Evolutionary conservation across 2,888 invertebrate species (phyloP), one percentile per base, ranked within the genome.

Genomic region (Nasonia oneida): DNA sequence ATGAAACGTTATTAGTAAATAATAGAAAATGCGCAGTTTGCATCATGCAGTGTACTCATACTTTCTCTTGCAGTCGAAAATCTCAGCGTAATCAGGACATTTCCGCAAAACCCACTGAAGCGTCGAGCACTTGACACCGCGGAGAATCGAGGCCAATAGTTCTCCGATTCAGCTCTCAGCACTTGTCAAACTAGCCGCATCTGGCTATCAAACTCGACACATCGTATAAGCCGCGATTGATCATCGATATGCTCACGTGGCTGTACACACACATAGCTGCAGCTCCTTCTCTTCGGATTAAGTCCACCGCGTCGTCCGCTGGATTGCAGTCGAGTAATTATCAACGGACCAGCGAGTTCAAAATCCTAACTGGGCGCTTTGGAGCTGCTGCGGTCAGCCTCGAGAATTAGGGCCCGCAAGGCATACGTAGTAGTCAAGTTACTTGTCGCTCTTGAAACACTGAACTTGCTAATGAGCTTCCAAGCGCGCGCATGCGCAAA

Each of bases 391-490:
- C 18, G 75, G 29, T 42, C 50, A 5, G 47, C 29, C 23, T 75
- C 75, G 53, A 14, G 50, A 74, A 75, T 75, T 75, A 53, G 75
- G 53, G 75, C 37, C 42, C 37, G 37, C 29, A 29, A 29, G 14
- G 33, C 33, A n/a, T 15, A 53, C 53, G 2, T 18, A 3, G n/a
- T 39, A 14, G 37, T 39, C 29, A 29, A 67, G 71, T 47, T 47
- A 23, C 47, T 50, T 39, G 23, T 47, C 29, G n/a, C 74, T 50
- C 42, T 64, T 78, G 64, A 78, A 78, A 78, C 29, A 15, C 42
- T 78, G 23, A 64, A 42, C 39, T 23, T 29, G 77, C 64, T 78
- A 78, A 78, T 78, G 64, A 78, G 77, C 64, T 78, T 78, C 61
- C 8, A 42, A 37, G 39, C 33, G 77, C 12, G 77, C 61, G 77